Evolutionary conservation across 2,888 invertebrate genomes (phyloP).

Genomic region (Galerucella pusilla): DNA sequence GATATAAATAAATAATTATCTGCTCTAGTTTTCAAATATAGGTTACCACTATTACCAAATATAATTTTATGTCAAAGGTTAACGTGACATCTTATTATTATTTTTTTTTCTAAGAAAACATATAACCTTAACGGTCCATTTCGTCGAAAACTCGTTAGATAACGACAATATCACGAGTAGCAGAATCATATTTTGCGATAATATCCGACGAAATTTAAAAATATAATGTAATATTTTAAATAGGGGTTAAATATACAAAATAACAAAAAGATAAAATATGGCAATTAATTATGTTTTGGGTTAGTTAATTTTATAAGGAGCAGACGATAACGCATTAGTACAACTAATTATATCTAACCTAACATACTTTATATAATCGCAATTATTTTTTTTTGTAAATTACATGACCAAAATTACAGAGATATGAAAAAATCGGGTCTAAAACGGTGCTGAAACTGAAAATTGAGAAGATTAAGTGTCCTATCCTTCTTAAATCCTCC

Average conservation of each 20-base stretch:
- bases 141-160: constrained; percentile 23
- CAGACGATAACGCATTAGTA: neutral
- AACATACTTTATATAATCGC: neutral
- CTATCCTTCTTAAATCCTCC: too few species aligned
- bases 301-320: neutral
- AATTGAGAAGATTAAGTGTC: too few species aligned
- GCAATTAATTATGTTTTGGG: neutral
- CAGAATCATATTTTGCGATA: constrained; percentile 25
- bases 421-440: too few species aligned
- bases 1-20: constrained; percentile 1
- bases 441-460: too few species aligned
- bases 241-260: constrained; percentile 5
- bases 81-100: constrained; percentile 19
- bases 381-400: too few species aligned
- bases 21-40: constrained; percentile 22
- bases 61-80: constrained; percentile 27
- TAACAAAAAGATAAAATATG: neutral
- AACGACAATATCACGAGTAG: constrained; percentile 14
- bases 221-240: neutral
- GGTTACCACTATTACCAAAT: constrained; percentile 30
- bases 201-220: constrained; percentile 2
- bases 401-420: too few species aligned
- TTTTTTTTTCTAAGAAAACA: constrained; percentile 14
- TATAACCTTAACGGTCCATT: constrained; percentile 24
- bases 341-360: neutral